A percentile compares a stretch with the other conserved stretches of the same genome.
phyloP scores from a whole-genome alignment of 2,797 vertebrate genomes.

The Capromys pilorides region DNA sequence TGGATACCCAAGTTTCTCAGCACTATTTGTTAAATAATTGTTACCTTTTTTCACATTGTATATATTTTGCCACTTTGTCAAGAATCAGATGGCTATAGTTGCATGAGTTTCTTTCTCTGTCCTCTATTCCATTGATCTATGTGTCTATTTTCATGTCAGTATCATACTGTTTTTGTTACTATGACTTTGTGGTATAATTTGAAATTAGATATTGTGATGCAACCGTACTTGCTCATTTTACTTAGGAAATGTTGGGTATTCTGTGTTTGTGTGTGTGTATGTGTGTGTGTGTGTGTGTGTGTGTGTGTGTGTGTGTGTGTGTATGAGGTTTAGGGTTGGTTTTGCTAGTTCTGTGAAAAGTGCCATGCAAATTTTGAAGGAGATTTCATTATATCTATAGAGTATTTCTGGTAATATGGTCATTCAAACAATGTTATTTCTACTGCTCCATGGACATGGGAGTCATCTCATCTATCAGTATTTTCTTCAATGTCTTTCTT shows the following conservation, averaged over 20 bases:
- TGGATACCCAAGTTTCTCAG: background rate
- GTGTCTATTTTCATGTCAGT: background rate
- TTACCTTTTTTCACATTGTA: background rate
- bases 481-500: background rate
- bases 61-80: background rate
- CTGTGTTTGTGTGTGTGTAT: background rate
- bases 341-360: background rate
- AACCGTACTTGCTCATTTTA: background rate
- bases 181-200: background rate
- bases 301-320: background rate
- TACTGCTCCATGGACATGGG: background rate
- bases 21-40: background rate
- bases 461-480: background rate
- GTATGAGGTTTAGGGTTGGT: background rate
- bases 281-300: background rate
- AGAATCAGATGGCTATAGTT: background rate
- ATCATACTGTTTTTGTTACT: background rate
- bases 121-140: background rate
- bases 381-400: background rate
- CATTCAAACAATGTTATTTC: background rate
- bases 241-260: background rate
- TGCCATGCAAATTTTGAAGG: background rate
- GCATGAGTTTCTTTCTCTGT: background rate
- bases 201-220: background rate
- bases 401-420: background rate